Evolutionary conservation across 1,140 invertebrate genomes (phyloP).

Genomic region (Phortica variegata): DNA sequence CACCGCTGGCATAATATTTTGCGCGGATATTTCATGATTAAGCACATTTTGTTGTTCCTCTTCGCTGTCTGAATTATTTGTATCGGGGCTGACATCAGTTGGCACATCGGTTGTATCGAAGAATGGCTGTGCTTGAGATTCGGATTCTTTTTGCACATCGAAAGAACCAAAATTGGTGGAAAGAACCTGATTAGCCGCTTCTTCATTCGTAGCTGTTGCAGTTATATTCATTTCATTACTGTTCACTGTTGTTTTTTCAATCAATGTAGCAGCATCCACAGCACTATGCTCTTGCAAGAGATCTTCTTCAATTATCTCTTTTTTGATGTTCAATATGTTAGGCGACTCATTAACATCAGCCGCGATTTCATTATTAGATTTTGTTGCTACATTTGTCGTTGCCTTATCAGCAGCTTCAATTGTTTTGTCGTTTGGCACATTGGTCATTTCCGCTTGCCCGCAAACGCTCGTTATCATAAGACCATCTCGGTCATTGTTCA

Average conservation of each 20-base stretch:
- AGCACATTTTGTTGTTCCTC: constrained; percentile 47
- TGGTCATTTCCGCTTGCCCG: constrained; percentile 19
- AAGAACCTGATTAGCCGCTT: background rate
- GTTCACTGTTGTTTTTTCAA: background rate
- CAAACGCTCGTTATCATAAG: constrained; percentile 39
- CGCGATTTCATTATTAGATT: background rate
- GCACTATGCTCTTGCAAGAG: background rate
- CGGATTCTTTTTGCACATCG: constrained; percentile 25
- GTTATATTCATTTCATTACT: constrained; percentile 1
- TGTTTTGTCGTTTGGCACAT: background rate
- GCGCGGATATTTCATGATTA: constrained; percentile 37
- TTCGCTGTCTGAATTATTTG: constrained; percentile 18
- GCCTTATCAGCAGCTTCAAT: background rate
- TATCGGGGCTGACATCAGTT: background rate
- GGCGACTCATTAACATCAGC: background rate
- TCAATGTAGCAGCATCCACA: background rate
- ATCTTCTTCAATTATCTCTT: background rate
- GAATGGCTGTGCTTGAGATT: constrained; percentile 22
- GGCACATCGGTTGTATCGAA: background rate
- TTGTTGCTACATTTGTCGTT: background rate
- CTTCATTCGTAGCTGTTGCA: background rate
- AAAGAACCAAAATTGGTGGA: background rate
- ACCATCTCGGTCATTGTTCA: constrained; percentile 1
- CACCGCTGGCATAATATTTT: constrained; percentile 4
- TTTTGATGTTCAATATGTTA: background rate